A percentile compares a stretch with the other conserved stretches of the same genome.
Evolutionary conservation across 2,113 vertebrate species (phyloP).

Genomic region (Peromyscus californicus): DNA sequence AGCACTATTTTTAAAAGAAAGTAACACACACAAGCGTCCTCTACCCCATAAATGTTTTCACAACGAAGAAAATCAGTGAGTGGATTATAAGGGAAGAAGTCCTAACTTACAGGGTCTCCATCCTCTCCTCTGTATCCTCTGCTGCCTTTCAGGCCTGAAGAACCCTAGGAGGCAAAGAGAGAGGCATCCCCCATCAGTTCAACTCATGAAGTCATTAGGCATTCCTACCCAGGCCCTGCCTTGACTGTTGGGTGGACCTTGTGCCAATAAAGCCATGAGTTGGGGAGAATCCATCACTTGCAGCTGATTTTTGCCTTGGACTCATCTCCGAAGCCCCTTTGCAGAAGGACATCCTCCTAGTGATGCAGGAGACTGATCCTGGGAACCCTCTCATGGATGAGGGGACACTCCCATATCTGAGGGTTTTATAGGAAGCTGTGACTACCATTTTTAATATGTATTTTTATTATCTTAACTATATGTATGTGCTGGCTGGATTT

Average conservation of each 20-base stretch:
- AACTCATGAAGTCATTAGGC: background rate
- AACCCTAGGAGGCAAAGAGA: constrained; percentile 76
- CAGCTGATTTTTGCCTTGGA: background rate
- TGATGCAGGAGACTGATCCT: background rate
- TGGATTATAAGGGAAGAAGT: accelerated
- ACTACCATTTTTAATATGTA: background rate
- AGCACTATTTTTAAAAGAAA: background rate
- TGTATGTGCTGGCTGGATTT: background rate
- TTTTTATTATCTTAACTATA: background rate
- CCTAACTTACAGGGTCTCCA: constrained; percentile 82
- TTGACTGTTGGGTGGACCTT: background rate
- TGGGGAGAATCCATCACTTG: background rate
- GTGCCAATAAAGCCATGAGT: background rate
- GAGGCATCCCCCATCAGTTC: background rate
- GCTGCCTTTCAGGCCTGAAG: constrained; percentile 71
- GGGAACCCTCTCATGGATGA: accelerated
- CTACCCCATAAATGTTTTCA: background rate
- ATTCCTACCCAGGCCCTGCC: background rate
- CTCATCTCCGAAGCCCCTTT: background rate
- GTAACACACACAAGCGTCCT: background rate
- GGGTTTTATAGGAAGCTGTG: background rate
- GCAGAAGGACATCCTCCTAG: background rate
- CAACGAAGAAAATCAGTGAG: background rate
- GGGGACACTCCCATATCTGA: no score
- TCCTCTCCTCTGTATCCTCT: constrained; percentile 84